A percentile compares a stretch with the other conserved stretches of the same genome.
Conservation (phyloP, 2,888 invertebrate species). For the Ferdinandea cuprea region DNA sequence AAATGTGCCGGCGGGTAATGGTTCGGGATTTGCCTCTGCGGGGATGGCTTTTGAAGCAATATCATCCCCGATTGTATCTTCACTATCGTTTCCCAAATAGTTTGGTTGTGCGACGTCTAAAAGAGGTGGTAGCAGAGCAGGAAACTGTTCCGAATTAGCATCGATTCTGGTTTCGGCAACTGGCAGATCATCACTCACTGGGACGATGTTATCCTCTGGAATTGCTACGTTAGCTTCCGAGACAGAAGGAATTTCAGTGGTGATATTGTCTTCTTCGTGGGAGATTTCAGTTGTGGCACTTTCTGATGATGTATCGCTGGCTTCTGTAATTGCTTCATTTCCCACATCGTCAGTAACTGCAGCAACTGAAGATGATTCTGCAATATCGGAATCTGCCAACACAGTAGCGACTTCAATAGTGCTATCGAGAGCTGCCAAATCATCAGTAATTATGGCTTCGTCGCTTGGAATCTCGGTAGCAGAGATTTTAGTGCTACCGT, state of each 20-base stretch:
- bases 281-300: too few relatives aligned
- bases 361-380: slow-evolving; percentile 7
- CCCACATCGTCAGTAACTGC: slow-evolving; percentile 51
- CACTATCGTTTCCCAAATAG: slow-evolving; percentile 39
- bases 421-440: slow-evolving; percentile 39
- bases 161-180: slow-evolving; percentile 15
- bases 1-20: slow-evolving; percentile 74
- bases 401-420: too few relatives aligned
- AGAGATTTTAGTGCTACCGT: slow-evolving; percentile 75
- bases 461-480: slow-evolving; percentile 66
- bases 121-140: slow-evolving; percentile 40
- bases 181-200: not conserved
- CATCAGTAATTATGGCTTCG: slow-evolving; percentile 12
- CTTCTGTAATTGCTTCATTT: not conserved
- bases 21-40: slow-evolving; percentile 22
- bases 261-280: too few relatives aligned
- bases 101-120: slow-evolving; percentile 30
- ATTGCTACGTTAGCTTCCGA: too few relatives aligned
- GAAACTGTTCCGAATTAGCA: slow-evolving; percentile 30
- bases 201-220: slow-evolving; percentile 54
- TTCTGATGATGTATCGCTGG: too few relatives aligned
- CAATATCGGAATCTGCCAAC: slow-evolving; percentile 41
- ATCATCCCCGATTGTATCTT: slow-evolving; percentile 52
- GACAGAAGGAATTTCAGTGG: too few relatives aligned
- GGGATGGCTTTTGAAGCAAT: slow-evolving; percentile 32